Evolutionary conservation across 2,113 vertebrate species (phyloP).

Genomic region (Rhinopomastus cyanomelas): DNA sequence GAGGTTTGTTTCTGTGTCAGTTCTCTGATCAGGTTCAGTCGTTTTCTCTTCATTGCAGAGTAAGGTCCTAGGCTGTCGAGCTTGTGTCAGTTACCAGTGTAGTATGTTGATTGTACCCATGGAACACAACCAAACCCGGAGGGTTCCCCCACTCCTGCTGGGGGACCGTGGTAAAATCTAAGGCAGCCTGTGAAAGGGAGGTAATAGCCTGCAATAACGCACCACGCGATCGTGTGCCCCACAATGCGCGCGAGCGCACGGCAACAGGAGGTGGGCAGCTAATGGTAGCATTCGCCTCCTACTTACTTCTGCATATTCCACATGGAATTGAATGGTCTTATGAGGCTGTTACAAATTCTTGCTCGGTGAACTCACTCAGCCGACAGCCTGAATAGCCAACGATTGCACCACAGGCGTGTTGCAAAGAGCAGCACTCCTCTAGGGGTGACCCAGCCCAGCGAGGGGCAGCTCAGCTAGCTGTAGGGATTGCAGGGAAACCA

Average conservation of each 20-base stretch:
- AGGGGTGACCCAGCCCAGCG: background rate
- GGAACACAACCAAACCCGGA: background rate
- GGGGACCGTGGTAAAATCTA: background rate
- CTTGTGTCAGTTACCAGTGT: background rate
- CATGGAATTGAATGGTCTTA: background rate
- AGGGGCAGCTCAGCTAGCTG: background rate
- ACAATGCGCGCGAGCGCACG: background rate
- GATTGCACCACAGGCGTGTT: background rate
- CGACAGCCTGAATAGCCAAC: background rate
- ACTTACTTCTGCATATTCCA: background rate
- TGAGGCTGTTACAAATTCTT: background rate
- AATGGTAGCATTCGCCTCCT: background rate
- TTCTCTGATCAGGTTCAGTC: background rate
- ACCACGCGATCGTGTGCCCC: accelerated
- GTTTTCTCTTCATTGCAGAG: background rate
- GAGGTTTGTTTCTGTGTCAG: background rate
- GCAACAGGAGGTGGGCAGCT: background rate
- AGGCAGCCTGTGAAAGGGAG: background rate
- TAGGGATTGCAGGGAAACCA: background rate
- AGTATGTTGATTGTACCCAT: background rate
- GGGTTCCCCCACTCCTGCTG: background rate
- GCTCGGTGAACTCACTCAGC: background rate
- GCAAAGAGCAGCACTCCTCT: background rate
- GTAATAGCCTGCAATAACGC: background rate
- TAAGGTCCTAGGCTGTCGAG: background rate